phyloP scores from a whole-genome alignment of 1,140 invertebrate species.

The Apolygus lucorum region DNA sequence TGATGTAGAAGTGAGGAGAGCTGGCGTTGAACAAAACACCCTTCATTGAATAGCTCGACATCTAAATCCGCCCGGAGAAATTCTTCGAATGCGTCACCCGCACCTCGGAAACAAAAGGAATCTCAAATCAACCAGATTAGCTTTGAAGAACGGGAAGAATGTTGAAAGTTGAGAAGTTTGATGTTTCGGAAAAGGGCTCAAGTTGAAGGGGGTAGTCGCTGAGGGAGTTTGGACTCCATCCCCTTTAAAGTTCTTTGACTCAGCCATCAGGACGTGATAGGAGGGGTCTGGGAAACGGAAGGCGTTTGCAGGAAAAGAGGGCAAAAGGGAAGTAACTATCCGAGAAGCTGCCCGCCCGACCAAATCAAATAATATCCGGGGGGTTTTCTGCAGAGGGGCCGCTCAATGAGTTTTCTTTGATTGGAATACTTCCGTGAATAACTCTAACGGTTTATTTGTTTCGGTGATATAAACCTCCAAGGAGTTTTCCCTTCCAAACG shows the following conservation, averaged over 20 bases:
- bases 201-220: not conserved
- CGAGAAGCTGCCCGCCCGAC: not conserved
- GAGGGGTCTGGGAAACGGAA: not conserved
- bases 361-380: not conserved
- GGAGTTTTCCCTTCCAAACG: too few species aligned
- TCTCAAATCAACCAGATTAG: not conserved
- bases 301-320: not conserved
- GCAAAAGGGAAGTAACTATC: not conserved
- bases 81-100: too few species aligned
- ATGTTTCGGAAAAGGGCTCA: not conserved
- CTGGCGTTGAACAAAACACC: too few species aligned
- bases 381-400: not conserved
- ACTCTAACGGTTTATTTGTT: not conserved
- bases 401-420: not conserved
- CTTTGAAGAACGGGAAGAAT: not conserved
- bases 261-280: not conserved
- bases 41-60: too few species aligned
- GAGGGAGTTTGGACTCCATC: not conserved
- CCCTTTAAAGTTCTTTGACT: not conserved
- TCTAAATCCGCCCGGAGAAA: too few species aligned
- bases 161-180: not conserved
- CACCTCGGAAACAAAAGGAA: too few species aligned
- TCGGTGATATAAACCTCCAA: not conserved
- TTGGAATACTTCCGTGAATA: not conserved
- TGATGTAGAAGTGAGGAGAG: too few species aligned